Conservation (phyloP, 2,797 vertebrate species). For the Vipera latastei region DNA sequence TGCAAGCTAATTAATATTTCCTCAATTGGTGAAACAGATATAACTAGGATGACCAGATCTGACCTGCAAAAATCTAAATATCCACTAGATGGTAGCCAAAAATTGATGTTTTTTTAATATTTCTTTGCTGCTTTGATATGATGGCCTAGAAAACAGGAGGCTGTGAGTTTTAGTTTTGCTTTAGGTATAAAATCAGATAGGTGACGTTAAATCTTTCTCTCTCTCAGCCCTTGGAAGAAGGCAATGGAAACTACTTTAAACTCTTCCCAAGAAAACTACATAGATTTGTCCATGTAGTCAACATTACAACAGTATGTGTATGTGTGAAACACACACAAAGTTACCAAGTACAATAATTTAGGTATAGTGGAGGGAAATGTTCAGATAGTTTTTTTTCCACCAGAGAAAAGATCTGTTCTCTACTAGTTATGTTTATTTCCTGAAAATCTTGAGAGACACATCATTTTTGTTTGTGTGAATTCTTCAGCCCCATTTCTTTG, state of each 20-base stretch:
- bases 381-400: neutral
- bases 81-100: neutral
- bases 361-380: neutral
- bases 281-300: neutral
- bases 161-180: neutral
- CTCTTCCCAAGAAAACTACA: neutral
- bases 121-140: neutral
- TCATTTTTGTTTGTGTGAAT: neutral
- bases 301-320: neutral
- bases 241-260: neutral
- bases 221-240: neutral
- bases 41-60: neutral
- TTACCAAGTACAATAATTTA: neutral
- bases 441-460: neutral
- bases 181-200: neutral
- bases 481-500: neutral
- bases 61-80: neutral
- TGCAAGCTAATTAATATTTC: neutral
- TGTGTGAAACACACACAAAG: neutral
- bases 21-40: neutral
- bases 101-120: neutral
- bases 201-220: neutral
- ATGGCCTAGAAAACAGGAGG: neutral
- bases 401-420: neutral
- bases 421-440: neutral